Evolutionary conservation across 92 coral and sea anemone species (phyloP).

Genomic region (Chrysogorgia sp.): DNA sequence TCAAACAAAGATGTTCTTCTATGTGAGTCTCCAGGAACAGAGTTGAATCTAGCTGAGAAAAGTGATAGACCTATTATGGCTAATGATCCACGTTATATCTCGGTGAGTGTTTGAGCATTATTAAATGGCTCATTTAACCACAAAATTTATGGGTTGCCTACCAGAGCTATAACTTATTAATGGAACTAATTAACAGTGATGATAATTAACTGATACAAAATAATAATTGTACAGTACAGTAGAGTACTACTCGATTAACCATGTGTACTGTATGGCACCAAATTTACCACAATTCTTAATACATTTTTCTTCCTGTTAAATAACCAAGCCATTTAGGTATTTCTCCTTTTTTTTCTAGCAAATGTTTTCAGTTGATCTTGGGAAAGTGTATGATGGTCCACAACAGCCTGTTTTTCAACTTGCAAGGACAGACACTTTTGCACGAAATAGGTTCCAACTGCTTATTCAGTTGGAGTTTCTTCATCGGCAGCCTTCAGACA

Average conservation of each 20-base stretch:
- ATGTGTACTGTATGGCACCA: too few species aligned
- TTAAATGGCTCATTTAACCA: too few species aligned
- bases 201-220: too few species aligned
- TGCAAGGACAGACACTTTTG: constrained; percentile 80
- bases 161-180: too few species aligned
- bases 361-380: constrained; percentile 72
- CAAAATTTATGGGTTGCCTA: too few species aligned
- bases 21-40: background rate
- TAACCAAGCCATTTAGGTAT: too few species aligned
- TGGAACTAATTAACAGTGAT: too few species aligned
- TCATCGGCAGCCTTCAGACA: constrained; percentile 58
- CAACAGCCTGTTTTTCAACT: constrained; percentile 82
- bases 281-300: too few species aligned
- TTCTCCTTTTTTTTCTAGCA: constrained; percentile 8
- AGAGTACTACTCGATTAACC: too few species aligned
- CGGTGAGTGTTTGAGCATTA: background rate
- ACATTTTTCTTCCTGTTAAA: too few species aligned
- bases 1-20: background rate
- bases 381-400: constrained; percentile 77
- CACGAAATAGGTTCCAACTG: constrained; percentile 79
- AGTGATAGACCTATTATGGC: background rate
- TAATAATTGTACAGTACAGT: background rate
- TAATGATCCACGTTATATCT: background rate
- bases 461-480: constrained; percentile 64
- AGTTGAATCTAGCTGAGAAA: constrained; percentile 17